Evolutionary conservation across 2,797 vertebrate species (phyloP), one percentile per base, ranked within the genome.

Genomic region (Chiloscyllium punctatum): DNA sequence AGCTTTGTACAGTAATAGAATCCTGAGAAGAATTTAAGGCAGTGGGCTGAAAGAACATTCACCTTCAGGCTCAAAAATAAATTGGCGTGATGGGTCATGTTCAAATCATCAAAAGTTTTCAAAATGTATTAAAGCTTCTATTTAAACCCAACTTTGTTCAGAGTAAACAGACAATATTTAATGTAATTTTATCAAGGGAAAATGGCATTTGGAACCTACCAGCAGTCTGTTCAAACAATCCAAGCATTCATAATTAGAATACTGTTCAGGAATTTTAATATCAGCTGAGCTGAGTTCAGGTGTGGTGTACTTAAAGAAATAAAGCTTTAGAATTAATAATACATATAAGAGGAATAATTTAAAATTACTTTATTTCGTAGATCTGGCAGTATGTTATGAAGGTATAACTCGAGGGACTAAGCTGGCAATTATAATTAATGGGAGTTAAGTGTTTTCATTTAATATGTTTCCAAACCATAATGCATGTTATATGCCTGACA

Each of bases 321-420:
- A 33, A 33, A 91, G 33, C 53, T 91, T 91, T 91, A 66, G 88
- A 66, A 91, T 91, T n/a, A 91, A 62, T 91, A 33, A 16, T 91
- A 5, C 88, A 91, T 91, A 21, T 16, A 84, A 84, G 82, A 18
- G 37, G 6, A 84, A 84, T 42, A 21, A 84, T 84, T 84, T 84
- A 84, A 84, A 84, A 84, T 84, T 84, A 84, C 9, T 84, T 84
- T 42, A 84, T 84, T 48, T 84, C 2, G 42, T 48, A 66, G 6
- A 66, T n/a, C 88, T 91, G 57, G 33, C 33, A 91, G 30, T 66
- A 62, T 5, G 33, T 66, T 91, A 66, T 18, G 16, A 91, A 66
- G 30, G 1, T 6, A 66, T 30, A 62, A 90, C 3, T 53, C 4
- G 57, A 90, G 30, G 15, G 13, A 90, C 33, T 62, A 90, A 62